Percentiles rank a stretch among this genome's conserved stretches.
phyloP scores from a whole-genome alignment of 2,888 invertebrate species.

The Synanthedon vespiformis region DNA sequence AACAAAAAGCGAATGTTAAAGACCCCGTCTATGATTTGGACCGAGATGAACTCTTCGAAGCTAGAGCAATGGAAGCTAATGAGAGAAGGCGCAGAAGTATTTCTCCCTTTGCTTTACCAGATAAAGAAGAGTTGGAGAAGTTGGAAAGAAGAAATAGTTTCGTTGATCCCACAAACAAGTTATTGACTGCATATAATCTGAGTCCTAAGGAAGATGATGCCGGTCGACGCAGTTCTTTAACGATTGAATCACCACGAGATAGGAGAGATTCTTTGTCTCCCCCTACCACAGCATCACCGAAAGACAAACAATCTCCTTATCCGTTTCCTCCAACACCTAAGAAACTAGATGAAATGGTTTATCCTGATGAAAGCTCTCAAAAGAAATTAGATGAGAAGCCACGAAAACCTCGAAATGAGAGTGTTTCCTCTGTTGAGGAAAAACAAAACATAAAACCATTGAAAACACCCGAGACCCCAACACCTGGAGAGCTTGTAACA shows the following conservation, averaged over 20 bases:
- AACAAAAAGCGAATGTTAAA: constrained; percentile 43
- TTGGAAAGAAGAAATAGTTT: constrained; percentile 62
- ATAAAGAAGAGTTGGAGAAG: constrained; percentile 40
- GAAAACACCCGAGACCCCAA: constrained; percentile 24
- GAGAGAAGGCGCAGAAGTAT: constrained; percentile 63
- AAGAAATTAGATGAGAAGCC: constrained; percentile 21
- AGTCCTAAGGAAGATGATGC: constrained; percentile 52
- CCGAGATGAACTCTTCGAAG: constrained; percentile 55
- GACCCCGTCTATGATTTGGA: constrained; percentile 62
- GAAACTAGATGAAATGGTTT: constrained; percentile 44
- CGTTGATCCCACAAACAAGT: constrained; percentile 59
- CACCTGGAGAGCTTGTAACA: constrained; percentile 49
- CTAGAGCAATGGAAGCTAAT: constrained; percentile 47
- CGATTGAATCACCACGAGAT: constrained; percentile 34
- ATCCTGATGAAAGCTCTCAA: constrained; percentile 30
- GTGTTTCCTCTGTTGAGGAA: constrained; percentile 9
- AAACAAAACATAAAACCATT: constrained; percentile 27
- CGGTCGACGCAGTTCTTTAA: constrained; percentile 39
- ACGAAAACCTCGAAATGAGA: constrained; percentile 19
- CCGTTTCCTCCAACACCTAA: constrained; percentile 43
- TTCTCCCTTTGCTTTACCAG: constrained; percentile 61
- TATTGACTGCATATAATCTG: constrained; percentile 51
- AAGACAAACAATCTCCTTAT: constrained; percentile 38
- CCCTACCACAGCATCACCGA: constrained; percentile 39
- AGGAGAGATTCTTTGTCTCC: constrained; percentile 33